phyloP scores from a whole-genome alignment of 2,797 vertebrate species.

The Helarctos malayanus region DNA sequence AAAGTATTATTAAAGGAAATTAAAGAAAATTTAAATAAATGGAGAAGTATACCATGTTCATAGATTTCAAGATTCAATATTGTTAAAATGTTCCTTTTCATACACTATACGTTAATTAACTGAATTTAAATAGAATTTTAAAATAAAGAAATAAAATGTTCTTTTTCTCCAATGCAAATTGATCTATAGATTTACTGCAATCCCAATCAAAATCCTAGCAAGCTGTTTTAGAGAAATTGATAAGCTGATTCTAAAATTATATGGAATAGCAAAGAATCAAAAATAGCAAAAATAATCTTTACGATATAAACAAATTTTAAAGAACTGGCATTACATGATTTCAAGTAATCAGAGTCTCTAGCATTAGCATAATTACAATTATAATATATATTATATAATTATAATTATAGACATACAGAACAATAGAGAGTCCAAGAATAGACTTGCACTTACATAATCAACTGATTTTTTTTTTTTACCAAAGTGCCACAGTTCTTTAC shows the following conservation, averaged over 20 bases:
- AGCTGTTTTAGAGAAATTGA: neutral
- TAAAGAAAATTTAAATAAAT: slow-evolving; percentile 43
- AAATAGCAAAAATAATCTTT: slow-evolving; percentile 31
- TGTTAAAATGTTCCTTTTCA: slow-evolving; percentile 32
- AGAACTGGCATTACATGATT: neutral
- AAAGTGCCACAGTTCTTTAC: neutral
- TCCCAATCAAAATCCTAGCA: neutral
- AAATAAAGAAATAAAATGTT: too few species aligned
- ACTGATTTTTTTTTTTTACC: neutral
- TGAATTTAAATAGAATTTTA: too few species aligned
- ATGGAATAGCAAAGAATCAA: neutral
- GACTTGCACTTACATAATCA: neutral
- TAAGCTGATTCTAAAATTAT: slow-evolving; percentile 51
- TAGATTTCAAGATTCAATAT: neutral
- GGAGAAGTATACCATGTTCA: neutral
- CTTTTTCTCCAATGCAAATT: neutral
- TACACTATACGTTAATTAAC: too few species aligned
- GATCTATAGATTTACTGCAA: neutral
- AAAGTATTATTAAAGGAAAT: slow-evolving; percentile 30
- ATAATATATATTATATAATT: neutral
- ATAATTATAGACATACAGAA: neutral
- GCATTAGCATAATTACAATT: neutral
- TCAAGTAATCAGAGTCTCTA: neutral
- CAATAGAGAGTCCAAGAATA: neutral
- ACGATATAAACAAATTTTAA: neutral